Evolutionary conservation across 2,113 vertebrate genomes (phyloP).

Genomic region (Callithrix jacchus): DNA sequence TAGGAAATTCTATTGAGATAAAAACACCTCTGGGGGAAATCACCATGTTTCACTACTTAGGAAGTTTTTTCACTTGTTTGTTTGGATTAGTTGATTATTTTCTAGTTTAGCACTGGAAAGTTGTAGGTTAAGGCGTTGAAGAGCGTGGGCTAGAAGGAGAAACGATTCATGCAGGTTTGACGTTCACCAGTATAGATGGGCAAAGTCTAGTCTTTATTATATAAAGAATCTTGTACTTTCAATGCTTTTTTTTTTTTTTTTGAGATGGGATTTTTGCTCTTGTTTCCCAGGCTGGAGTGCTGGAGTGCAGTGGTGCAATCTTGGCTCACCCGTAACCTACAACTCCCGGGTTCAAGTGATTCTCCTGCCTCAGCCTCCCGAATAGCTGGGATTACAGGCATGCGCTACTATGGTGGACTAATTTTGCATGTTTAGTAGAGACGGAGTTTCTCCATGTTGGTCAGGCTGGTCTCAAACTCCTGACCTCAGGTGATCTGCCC

Average conservation of each 20-base stretch:
- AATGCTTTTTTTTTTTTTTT: neutral
- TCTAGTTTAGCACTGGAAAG: constrained; percentile 17
- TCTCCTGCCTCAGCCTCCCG: too few relatives aligned
- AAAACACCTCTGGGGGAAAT: neutral
- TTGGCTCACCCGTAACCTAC: too few relatives aligned
- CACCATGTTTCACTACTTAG: neutral
- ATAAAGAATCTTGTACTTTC: constrained; percentile 5
- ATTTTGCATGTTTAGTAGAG: too few relatives aligned
- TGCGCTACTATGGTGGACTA: too few relatives aligned
- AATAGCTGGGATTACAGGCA: too few relatives aligned
- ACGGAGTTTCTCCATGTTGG: too few relatives aligned
- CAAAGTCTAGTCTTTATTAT: constrained; percentile 8
- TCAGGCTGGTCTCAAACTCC: too few relatives aligned
- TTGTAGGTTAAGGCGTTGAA: neutral
- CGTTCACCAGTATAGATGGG: constrained; percentile 26
- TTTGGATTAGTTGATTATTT: constrained; percentile 2
- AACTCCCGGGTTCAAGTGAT: too few relatives aligned
- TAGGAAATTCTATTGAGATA: constrained; percentile 1
- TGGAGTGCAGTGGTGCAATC: too few relatives aligned
- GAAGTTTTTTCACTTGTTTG: constrained; percentile 23
- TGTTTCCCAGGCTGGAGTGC: too few relatives aligned
- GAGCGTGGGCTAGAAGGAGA: neutral
- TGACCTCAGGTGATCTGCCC: too few relatives aligned
- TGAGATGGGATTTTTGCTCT: too few relatives aligned
- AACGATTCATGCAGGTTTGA: neutral